These are phyloP conservation scores for Acromyrmex charruanus DNA, from an alignment of 1,140 invertebrate genomes.

Conservation along the genomic window DNA sequence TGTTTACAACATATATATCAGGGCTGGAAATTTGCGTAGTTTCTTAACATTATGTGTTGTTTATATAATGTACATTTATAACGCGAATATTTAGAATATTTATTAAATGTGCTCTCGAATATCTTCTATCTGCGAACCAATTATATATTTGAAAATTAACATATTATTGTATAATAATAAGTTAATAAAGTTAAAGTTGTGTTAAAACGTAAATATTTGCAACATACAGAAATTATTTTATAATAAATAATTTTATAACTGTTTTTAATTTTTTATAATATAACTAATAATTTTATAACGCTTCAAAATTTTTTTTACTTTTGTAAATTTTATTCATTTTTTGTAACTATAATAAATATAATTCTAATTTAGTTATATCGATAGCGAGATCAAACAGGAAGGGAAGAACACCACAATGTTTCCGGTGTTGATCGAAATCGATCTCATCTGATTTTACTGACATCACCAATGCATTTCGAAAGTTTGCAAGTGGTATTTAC, in stretches of 20 bases:
- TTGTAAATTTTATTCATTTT: neutral
- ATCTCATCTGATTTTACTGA: conserved; percentile 5
- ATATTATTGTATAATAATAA: neutral
- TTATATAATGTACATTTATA: neutral
- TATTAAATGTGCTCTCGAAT: neutral
- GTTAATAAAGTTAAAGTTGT: neutral
- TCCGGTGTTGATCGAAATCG: neutral
- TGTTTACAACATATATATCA: conserved; percentile 5
- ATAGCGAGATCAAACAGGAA: neutral
- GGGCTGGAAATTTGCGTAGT: neutral
- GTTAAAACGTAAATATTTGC: neutral
- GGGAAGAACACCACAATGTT: neutral
- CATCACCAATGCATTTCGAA: conserved; percentile 62
- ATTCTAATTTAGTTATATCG: neutral
- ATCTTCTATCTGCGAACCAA: neutral
- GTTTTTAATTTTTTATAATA: neutral
- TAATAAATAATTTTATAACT: neutral
- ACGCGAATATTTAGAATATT: neutral
- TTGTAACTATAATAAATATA: neutral
- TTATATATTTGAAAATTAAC: neutral
- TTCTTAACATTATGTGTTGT: conserved; percentile 11
- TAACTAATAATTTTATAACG: neutral
- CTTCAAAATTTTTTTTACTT: neutral
- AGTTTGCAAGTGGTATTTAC: conserved; percentile 63
- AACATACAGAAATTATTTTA: neutral